Base-by-base conservation (phyloP, 1,140 invertebrate genomes). In the Helicorthomorpha holstii region DNA sequence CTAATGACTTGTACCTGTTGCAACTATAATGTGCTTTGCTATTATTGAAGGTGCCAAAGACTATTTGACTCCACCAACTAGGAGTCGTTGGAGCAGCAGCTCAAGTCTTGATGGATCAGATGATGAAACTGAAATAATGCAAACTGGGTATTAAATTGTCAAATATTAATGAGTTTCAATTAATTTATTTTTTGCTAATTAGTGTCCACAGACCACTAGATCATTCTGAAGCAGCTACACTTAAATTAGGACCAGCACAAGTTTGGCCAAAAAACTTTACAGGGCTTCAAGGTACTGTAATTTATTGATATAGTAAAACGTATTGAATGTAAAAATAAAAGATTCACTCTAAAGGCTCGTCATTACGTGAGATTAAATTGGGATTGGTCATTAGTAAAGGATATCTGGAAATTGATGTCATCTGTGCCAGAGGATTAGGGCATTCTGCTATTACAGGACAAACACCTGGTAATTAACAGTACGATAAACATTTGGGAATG, bases 351-450 rank as follows among this genome's bases (percentile, higher is more conserved):
- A 21, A 4, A 46, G 4, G 24, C n/a, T 42, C 4, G 26, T 23
- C 4, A 42, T 16, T 4, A 44, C 26, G 87, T 7, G 83, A 91
- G 66, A 76, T 93, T 42, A 85, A 87, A 62, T 70, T 94, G 61
- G 86, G 84, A 24, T 79, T 94, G 53, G 76, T 85, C 58, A 82
- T 92, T 69, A 85, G 85, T 60, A 92, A 91, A 69, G 87, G 87
- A 57, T 85, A 86, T 61, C 75, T 94, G 16, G 87, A 92, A 67
- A 82, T 94, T 14, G 87, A 91, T 67, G 83, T 93, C 49, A 75
- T 79, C 49, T 71, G 71, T 53, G 80, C 77, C 7, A 67, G 70
- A 59, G 73, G 73, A 48, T 73, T 81, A 59, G 73, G 73, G 48
- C 73, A 81, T n/a, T 67, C 61, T 24, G 52, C 48, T 25, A 57